phyloP scores from a whole-genome alignment of 2,113 vertebrate genomes.

The Corythaeola cristata region DNA sequence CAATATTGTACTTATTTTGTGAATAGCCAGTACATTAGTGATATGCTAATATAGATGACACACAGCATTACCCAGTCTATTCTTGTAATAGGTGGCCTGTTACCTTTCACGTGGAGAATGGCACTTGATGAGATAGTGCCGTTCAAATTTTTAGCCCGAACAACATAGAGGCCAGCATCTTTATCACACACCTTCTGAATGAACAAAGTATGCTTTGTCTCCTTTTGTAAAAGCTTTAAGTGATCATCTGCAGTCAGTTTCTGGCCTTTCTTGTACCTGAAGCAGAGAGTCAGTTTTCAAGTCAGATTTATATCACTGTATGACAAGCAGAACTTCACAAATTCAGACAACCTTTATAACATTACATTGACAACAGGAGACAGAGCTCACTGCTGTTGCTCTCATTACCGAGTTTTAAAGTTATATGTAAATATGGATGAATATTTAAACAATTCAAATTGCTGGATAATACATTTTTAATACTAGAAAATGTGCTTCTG shows the following conservation, averaged over 20 bases:
- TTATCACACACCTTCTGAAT: constrained; percentile 78
- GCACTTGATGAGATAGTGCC: constrained; percentile 78
- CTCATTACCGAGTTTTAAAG: not conserved
- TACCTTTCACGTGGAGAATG: constrained; percentile 80
- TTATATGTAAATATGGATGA: not conserved
- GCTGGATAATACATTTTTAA: not conserved
- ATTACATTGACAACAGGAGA: not conserved
- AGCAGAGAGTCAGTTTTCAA: constrained; percentile 84
- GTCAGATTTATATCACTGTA: constrained; percentile 64
- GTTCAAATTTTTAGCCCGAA: constrained; percentile 71
- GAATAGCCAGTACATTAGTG: constrained; percentile 82
- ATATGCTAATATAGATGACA: constrained; percentile 80
- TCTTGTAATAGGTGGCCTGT: constrained; percentile 73
- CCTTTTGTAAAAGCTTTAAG: constrained; percentile 82
- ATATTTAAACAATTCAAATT: not conserved
- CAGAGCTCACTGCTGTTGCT: not conserved
- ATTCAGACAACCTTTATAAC: not conserved
- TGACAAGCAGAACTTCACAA: not conserved
- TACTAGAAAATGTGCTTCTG: not conserved
- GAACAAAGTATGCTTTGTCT: constrained; percentile 81
- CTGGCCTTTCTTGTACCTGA: constrained; percentile 88
- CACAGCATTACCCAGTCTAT: constrained; percentile 84
- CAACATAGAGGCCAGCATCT: constrained; percentile 82
- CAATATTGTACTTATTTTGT: constrained; percentile 26
- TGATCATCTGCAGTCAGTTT: constrained; percentile 80